A percentile compares a stretch with the other conserved stretches of the same genome.
These are phyloP conservation scores for Mythimna vitellina DNA, from an alignment of 2,888 invertebrate species.

Conservation along the genomic window DNA sequence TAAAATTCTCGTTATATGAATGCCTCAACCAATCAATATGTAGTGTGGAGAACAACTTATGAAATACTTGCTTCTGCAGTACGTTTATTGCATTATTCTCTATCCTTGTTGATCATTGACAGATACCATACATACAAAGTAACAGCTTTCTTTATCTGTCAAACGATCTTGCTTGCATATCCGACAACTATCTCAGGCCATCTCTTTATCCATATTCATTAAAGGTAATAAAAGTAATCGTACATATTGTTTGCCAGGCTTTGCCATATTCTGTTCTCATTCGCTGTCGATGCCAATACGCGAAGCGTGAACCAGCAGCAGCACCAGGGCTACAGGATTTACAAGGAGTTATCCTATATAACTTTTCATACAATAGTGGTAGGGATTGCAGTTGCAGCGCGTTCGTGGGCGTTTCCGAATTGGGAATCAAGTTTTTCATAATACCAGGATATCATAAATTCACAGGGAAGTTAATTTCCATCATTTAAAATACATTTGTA, in stretches of 20 bases:
- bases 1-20: too few relatives aligned
- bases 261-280: not conserved
- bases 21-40: too few relatives aligned
- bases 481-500: not conserved
- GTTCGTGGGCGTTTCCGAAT: not conserved
- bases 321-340: not conserved
- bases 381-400: constrained; percentile 4
- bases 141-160: too few relatives aligned
- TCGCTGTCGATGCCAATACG: not conserved
- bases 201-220: not conserved
- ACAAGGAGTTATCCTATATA: not conserved
- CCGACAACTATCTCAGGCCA: not conserved
- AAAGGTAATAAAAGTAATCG: not conserved
- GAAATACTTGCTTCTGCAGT: too few relatives aligned
- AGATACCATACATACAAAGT: too few relatives aligned
- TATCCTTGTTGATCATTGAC: too few relatives aligned
- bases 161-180: too few relatives aligned
- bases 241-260: not conserved
- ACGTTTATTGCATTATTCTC: too few relatives aligned
- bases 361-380: not conserved
- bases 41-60: too few relatives aligned
- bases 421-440: not conserved
- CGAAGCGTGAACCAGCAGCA: not conserved
- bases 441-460: constrained; percentile 19
- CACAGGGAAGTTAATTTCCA: not conserved